Evolutionary conservation across 2,797 vertebrate species (phyloP), one percentile per base, ranked within the genome.

Genomic region (Acrossocheilus fasciatus): DNA sequence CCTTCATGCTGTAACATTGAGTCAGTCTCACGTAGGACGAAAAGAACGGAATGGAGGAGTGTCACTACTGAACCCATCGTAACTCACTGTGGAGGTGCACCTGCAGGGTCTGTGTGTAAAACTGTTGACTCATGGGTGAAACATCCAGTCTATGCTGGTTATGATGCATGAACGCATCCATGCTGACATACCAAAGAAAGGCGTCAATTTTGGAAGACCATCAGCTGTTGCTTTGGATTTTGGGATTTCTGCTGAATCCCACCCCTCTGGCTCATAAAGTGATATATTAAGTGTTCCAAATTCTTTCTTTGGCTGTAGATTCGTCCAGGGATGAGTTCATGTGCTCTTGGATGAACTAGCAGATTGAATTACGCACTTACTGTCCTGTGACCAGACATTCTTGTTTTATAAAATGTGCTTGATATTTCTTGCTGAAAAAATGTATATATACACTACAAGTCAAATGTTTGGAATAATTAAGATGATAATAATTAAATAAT

Each of bases 11-110:
- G 43, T 86, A 73, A 88, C 47, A 52, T 69, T 87, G 86, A 86
- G 82, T 81, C 77, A 81, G 69, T 82, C 78, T 70, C n/a, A 57
- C 8, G 52, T 85, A 72, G 80, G 86, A 89, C 18, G 66, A 66
- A 78, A 81, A 41, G 30, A 84, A 66, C 47, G 59, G 72, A 83
- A 83, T 57, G 69, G 69, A 87, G 73, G 86, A 89, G 83, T 76
- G 76, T 83, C 79, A 66, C 69, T 79, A 45, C 52, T 43, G 47
- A 43, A 68, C 83, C 36, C 23, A 68, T 69, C 23, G 10, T 84
- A 84, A 77, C 73, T 77, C 74, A 77, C 45, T 84, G 83, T 85
- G 75, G 76, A 86, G 78, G 41, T 62, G 69, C 57, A 81, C 69
- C 57, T 81, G 78, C 69, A 75, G 78, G 57, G 83, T 85, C 83